phyloP scores from a whole-genome alignment of 2,797 vertebrate genomes.

The Percopsis omiscomaycus region DNA sequence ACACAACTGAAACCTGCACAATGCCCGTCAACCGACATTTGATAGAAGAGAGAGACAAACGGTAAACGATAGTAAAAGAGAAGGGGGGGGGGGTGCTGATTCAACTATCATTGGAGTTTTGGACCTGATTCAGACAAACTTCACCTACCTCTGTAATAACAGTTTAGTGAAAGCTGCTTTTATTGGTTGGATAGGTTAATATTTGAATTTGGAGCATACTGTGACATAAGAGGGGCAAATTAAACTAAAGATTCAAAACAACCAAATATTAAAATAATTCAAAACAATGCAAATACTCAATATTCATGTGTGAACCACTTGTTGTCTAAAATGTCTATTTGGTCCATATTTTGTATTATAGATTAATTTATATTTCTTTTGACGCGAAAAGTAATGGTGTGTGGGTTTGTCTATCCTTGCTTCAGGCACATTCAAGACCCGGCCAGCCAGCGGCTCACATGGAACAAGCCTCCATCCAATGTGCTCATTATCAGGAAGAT shows the following conservation, averaged over 20 bases:
- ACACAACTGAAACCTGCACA: slow-evolving; percentile 4
- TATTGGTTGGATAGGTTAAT: background rate
- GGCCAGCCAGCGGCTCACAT: slow-evolving; percentile 81
- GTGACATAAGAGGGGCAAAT: background rate
- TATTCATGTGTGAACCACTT: background rate
- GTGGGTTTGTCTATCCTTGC: slow-evolving; percentile 12
- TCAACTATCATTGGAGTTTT: slow-evolving; percentile 52
- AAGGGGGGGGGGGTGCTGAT: background rate
- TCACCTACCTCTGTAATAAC: slow-evolving; percentile 6
- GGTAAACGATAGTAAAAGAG: slow-evolving; percentile 45
- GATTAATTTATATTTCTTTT: slow-evolving; percentile 5
- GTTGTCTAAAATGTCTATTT: background rate
- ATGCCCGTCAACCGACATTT: slow-evolving; percentile 51
- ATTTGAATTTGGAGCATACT: no score
- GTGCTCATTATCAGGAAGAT: slow-evolving; percentile 83
- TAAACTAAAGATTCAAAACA: background rate
- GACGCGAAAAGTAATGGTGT: background rate
- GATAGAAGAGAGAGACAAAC: slow-evolving; percentile 37
- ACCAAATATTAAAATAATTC: background rate
- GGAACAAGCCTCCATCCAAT: slow-evolving; percentile 81
- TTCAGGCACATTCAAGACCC: slow-evolving; percentile 85
- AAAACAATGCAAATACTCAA: background rate
- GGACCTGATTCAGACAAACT: slow-evolving; percentile 24
- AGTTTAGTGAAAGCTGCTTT: slow-evolving; percentile 45
- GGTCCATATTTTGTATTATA: background rate